Evolutionary conservation across 2,888 invertebrate species (phyloP), one percentile per base, ranked within the genome.

Genomic region (Spicauda simplicius): DNA sequence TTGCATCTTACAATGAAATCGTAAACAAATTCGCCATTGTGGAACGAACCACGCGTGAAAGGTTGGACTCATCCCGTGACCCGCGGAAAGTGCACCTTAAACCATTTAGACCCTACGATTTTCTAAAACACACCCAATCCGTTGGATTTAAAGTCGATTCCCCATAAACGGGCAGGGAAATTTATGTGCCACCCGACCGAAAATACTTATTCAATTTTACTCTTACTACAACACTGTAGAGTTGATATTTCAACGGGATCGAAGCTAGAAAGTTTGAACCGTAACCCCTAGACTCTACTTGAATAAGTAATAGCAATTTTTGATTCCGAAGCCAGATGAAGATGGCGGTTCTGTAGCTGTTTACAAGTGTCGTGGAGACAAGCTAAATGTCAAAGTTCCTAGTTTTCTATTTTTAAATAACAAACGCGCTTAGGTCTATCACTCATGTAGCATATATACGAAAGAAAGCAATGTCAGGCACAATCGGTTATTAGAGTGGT

Each of bases 41-140:
- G 73, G 87, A 83, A 81, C 79, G 70, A 76, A 78, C 87, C 85
- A 82, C 84, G 87, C 91, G 91, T 92, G 91, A 92, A 92, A 91
- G 92, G 92, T 91, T 90, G 88, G 82, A 81, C 88, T 86, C 91
- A 92, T 93, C 92, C 91, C 92, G 92, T 88, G 92, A 93, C 92
- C 92, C 78, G 75, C 86, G 82, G 86, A 89, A 86, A 88, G 87
- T 84, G 88, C 86, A 83, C 82, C 82, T 80, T 76, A 76, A 78
- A 80, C 80, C 78, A 77, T 78, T 77, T 77, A 75, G 71, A 73
- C 74, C 71, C 73, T 71, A 69, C 62, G 19, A 14, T 57, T 10
- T 60, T 65, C 53, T 20, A 48, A 55, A 56, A 60, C 30, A 20
- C 68, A 69, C 62, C 30, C 68, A 56, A 61, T 52, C 25, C 41